Conservation (phyloP, 1,140 invertebrate species). For the Spodoptera frugiperda region DNA sequence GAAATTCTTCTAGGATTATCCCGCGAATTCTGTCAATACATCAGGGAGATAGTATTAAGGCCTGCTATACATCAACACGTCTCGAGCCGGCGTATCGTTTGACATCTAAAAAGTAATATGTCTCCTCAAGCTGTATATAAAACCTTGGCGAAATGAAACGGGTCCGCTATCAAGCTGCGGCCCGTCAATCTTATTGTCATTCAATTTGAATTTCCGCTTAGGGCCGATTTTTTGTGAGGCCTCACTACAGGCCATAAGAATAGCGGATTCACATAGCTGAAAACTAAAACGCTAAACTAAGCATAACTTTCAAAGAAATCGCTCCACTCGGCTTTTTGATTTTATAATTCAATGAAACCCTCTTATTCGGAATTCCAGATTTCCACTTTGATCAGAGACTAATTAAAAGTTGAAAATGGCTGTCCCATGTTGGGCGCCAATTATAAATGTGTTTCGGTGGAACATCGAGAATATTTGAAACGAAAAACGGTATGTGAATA, state of each 20-base stretch:
- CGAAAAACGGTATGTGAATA: too few relatives aligned
- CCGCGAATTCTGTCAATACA: neutral
- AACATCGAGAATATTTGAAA: too few relatives aligned
- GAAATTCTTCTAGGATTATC: slow-evolving; percentile 24
- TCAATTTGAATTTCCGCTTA: slow-evolving; percentile 83
- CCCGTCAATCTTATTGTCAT: slow-evolving; percentile 84
- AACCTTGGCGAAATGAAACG: slow-evolving; percentile 77
- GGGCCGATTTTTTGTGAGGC: slow-evolving; percentile 71
- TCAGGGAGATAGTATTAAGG: slow-evolving; percentile 7
- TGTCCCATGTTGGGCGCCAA: slow-evolving; percentile 17
- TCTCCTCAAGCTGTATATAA: slow-evolving; percentile 71
- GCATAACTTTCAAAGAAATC: too few relatives aligned
- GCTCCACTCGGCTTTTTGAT: too few relatives aligned
- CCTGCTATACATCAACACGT: slow-evolving; percentile 43
- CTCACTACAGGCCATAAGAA: slow-evolving; percentile 51
- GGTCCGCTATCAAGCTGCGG: slow-evolving; percentile 72
- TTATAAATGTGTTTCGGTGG: neutral
- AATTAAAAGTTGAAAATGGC: neutral
- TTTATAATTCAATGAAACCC: too few relatives aligned
- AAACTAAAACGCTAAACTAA: neutral
- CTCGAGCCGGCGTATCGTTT: slow-evolving; percentile 34
- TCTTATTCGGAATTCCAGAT: neutral
- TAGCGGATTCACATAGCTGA: slow-evolving; percentile 34
- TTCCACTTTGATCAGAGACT: neutral
- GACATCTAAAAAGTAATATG: slow-evolving; percentile 68